These are phyloP conservation scores for Drosophila navojoa DNA, from an alignment of 1,140 invertebrate species.

Conservation along the genomic window DNA sequence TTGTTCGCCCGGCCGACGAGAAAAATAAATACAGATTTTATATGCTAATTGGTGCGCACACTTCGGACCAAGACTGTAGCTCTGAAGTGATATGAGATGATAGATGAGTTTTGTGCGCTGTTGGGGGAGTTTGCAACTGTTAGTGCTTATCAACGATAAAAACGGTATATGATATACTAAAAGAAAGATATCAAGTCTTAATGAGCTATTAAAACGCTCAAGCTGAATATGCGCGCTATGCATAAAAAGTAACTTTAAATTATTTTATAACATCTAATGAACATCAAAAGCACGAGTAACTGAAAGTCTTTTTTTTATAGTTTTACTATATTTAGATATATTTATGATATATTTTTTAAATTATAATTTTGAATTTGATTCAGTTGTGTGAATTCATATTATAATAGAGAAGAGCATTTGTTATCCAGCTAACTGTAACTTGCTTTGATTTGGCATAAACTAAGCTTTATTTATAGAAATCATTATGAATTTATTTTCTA, in stretches of 20 bases:
- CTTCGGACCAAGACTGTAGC: slow-evolving; percentile 4
- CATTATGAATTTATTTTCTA: slow-evolving; percentile 52
- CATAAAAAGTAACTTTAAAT: not conserved
- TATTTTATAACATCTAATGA: not conserved
- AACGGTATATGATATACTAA: slow-evolving; percentile 15
- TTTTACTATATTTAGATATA: not conserved
- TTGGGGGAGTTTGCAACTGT: slow-evolving; percentile 19
- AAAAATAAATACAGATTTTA: slow-evolving; percentile 34
- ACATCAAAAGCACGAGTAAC: too few species aligned
- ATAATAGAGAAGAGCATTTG: not conserved
- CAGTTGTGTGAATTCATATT: too few species aligned
- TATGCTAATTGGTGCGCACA: slow-evolving; percentile 73
- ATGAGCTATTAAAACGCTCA: slow-evolving; percentile 12
- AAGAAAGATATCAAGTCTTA: slow-evolving; percentile 4
- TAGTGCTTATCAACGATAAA: not conserved
- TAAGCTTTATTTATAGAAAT: slow-evolving; percentile 36
- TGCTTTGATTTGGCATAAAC: not conserved
- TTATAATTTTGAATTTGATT: too few species aligned
- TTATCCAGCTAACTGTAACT: not conserved
- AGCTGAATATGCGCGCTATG: not conserved
- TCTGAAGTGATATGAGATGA: slow-evolving; percentile 14
- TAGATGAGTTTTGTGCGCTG: not conserved
- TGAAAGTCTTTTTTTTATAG: too few species aligned
- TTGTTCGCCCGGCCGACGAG: slow-evolving; percentile 56
- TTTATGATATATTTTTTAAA: too few species aligned